Evolutionary conservation across 2,888 invertebrate species (phyloP).

Genomic region (Adineta ricciae): DNA sequence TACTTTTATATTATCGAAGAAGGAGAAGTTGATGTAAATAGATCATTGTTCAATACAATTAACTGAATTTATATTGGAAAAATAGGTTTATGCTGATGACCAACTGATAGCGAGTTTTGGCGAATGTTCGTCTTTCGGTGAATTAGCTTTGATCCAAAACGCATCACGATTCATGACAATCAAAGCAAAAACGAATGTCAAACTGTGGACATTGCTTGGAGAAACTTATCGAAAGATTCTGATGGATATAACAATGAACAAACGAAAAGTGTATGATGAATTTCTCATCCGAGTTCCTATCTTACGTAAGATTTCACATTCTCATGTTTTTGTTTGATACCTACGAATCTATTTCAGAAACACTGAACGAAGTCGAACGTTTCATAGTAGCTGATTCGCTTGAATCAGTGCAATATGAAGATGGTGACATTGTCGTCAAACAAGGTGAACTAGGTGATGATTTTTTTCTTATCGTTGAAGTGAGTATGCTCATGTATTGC

Average conservation of each 20-base stretch:
- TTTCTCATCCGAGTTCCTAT: conserved; percentile 92
- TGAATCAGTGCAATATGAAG: conserved; percentile 82
- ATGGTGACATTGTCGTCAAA: conserved; percentile 88
- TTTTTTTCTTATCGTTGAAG: conserved; percentile 88
- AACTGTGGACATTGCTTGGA: conserved; percentile 92
- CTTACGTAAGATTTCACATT: conserved; percentile 49
- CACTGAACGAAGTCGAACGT: conserved; percentile 96
- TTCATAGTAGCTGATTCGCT: conserved; percentile 92
- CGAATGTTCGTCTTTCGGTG: conserved; percentile 95
- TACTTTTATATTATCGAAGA: conserved; percentile 98
- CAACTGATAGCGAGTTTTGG: conserved; percentile 78
- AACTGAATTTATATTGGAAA: background rate
- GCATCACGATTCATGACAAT: conserved; percentile 96
- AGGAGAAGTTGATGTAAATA: conserved; percentile 73
- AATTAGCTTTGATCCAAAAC: conserved; percentile 92
- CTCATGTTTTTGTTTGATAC: background rate
- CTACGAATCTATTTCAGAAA: no score
- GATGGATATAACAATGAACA: conserved; percentile 80
- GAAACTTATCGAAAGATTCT: conserved; percentile 52
- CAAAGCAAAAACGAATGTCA: conserved; percentile 83
- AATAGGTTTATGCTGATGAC: conserved; percentile 49
- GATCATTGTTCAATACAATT: background rate
- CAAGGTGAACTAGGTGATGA: conserved; percentile 98
- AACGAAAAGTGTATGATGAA: conserved; percentile 98
- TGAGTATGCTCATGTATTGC: background rate